Base-by-base conservation (phyloP, 1,140 invertebrate genomes). In the Anastatus disparis region DNA sequence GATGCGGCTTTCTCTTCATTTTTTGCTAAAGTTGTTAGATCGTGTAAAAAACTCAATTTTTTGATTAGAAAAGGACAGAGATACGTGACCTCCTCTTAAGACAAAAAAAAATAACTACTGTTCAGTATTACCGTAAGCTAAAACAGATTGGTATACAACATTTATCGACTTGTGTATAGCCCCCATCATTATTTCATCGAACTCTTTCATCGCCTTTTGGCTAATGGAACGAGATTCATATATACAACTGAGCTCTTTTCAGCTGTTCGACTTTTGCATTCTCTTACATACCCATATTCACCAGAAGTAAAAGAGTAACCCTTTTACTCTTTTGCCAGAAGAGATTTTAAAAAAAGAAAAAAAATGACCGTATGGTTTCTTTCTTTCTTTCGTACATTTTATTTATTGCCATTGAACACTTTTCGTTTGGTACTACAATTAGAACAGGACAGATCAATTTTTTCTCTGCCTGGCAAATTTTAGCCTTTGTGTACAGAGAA, bases 141-240 rank as follows among this genome's bases (percentile, higher is more conserved):
- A n/a, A n/a, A n/a, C n/a, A n/a, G n/a, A n/a, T n/a, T n/a, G n/a
- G n/a, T n/a, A n/a, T n/a, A n/a, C n/a, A 80, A 78, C 79, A 80
- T 84, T 82, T 81, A 84, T 84, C 80, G 80, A 76, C 75, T n/a
- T n/a, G n/a, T n/a, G n/a, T n/a, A n/a, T 72, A 71, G 79, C 78
- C 81, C 78, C 82, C 77, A 74, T 81, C 78, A 84, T 85, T 85
- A 85, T 81, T 82, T 78, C 79, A 81, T 82, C 82, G 75, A 82
- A 84, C 79, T 80, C 82, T 82, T 84, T 85, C 81, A 81, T 81
- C 78, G 79, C 77, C 72, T 78, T 69, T 31, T 76, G 59, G 74
- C 75, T 80, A 81, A 83, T 83, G 81, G 79, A 67, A 35, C 10
- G 3, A 17, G 12, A 9, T 40, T 27, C 26, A 65, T 7, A 63